These are phyloP conservation scores for Baccha elongata DNA, from an alignment of 2,888 invertebrate species.

Conservation along the genomic window DNA sequence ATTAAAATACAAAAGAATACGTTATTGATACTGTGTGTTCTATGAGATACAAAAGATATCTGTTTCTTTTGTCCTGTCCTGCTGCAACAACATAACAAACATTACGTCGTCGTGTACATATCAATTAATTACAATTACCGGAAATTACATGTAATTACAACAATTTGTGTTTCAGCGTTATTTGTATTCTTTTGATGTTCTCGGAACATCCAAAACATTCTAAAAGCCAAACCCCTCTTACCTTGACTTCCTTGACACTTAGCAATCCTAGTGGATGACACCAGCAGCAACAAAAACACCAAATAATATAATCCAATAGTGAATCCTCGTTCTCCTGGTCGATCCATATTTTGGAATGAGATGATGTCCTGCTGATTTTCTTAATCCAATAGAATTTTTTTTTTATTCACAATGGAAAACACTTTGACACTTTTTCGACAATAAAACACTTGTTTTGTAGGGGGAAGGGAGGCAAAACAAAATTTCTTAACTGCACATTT, in stretches of 20 bases:
- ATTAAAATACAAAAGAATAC: conserved; percentile 48
- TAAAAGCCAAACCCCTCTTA: conserved; percentile 11
- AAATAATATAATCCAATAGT: conserved; percentile 57
- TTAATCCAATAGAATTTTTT: conserved; percentile 24
- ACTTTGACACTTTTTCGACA: conserved; percentile 11
- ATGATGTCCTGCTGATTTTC: conserved; percentile 1
- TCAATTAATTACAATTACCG: conserved; percentile 69
- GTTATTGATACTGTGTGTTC: conserved; percentile 1
- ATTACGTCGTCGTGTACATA: conserved; percentile 31
- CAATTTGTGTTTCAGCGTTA: conserved; percentile 49
- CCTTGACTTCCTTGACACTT: conserved; percentile 73
- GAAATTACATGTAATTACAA: conserved; percentile 64
- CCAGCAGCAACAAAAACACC: conserved; percentile 55
- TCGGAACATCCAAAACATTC: neutral
- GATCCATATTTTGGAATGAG: conserved; percentile 46
- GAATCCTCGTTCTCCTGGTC: conserved; percentile 3
- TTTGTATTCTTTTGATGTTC: conserved; percentile 4
- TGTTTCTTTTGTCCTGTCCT: neutral
- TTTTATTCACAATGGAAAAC: conserved; percentile 8
- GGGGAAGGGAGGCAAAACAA: too few species aligned
- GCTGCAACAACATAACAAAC: conserved; percentile 9
- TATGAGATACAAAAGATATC: neutral
- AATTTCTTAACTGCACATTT: conserved; percentile 30
- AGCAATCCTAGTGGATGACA: conserved; percentile 61
- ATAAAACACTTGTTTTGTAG: neutral